Evolutionary conservation across 2,797 vertebrate genomes (phyloP).

Genomic region (Chromis chromis): DNA sequence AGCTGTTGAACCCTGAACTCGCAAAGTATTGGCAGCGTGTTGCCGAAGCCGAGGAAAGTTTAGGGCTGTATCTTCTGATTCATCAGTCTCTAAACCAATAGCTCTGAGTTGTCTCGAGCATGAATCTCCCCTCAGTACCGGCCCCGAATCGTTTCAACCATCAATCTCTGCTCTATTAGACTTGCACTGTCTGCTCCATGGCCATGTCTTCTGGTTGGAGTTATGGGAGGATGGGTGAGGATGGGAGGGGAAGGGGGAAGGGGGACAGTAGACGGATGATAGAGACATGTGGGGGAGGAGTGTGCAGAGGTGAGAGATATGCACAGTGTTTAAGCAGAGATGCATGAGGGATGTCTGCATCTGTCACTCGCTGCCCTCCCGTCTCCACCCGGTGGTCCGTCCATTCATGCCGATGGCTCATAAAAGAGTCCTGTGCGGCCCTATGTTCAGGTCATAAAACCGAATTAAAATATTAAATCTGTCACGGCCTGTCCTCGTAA

Average conservation of each 20-base stretch:
- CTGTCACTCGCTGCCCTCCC: constrained; percentile 58
- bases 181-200: constrained; percentile 77
- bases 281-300: constrained; percentile 34
- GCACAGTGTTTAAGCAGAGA: constrained; percentile 68
- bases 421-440: constrained; percentile 78
- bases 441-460: constrained; percentile 84
- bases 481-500: constrained; percentile 84
- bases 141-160: constrained; percentile 73
- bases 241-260: background rate
- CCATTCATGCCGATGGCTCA: constrained; percentile 67
- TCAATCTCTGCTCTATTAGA: constrained; percentile 84
- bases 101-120: constrained; percentile 65
- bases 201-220: constrained; percentile 72
- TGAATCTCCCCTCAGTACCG: constrained; percentile 75
- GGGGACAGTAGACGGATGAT: background rate
- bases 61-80: constrained; percentile 67
- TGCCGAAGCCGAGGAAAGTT: constrained; percentile 62
- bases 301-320: constrained; percentile 65
- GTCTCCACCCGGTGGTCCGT: constrained; percentile 52
- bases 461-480: constrained; percentile 91
- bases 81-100: constrained; percentile 78
- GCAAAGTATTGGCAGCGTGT: constrained; percentile 57
- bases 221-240: constrained; percentile 51
- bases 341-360: constrained; percentile 67
- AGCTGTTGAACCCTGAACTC: constrained; percentile 68